Conservation (phyloP, 1,140 invertebrate genomes). For the Reticulitermes speratus region DNA sequence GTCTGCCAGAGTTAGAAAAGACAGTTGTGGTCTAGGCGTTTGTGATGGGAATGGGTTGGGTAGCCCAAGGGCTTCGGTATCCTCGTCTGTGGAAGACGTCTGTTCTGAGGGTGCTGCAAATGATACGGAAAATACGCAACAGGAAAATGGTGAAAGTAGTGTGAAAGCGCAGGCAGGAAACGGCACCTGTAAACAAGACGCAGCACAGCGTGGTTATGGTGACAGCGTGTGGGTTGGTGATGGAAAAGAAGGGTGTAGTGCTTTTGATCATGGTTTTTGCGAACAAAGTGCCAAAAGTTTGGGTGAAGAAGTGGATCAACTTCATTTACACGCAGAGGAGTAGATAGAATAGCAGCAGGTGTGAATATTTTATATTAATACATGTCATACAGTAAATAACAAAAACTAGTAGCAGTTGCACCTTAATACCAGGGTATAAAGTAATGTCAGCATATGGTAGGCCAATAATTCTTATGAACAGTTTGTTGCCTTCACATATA, state of each 20-base stretch:
- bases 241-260: neutral
- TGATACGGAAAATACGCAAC: neutral
- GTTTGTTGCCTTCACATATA: neutral
- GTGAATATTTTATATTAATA: neutral
- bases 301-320: slow-evolving; percentile 19
- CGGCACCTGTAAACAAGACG: neutral
- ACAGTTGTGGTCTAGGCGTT: neutral
- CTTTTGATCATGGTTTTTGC: neutral
- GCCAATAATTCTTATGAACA: neutral
- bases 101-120: neutral
- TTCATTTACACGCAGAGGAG: neutral
- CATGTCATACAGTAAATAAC: neutral
- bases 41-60: neutral
- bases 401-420: neutral
- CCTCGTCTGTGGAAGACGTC: neutral
- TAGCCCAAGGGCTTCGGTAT: neutral
- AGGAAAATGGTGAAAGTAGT: neutral
- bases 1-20: neutral
- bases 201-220: neutral
- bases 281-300: slow-evolving; percentile 11
- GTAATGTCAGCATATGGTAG: neutral
- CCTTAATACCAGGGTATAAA: neutral
- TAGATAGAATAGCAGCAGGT: neutral
- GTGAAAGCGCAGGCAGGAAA: neutral
- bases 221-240: neutral